Conservation (phyloP, 2,797 vertebrate genomes). For the Myotis pilosus region DNA sequence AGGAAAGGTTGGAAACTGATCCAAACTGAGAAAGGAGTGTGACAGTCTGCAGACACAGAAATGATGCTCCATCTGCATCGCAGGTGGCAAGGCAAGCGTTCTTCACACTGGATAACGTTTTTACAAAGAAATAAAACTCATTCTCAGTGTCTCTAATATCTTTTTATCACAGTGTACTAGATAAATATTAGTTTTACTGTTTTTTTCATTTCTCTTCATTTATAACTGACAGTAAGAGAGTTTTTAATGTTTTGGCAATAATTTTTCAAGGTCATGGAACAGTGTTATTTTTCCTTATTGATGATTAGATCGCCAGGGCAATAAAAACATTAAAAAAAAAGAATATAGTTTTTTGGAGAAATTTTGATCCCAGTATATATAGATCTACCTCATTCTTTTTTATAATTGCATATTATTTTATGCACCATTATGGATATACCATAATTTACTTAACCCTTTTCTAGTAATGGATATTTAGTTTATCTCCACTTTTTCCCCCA, state of each 20-base stretch:
- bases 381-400: neutral
- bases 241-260: slow-evolving; percentile 12
- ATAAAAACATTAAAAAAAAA: neutral
- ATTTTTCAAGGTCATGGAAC: slow-evolving; percentile 29
- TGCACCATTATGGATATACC: neutral
- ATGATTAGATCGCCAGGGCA: neutral
- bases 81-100: accelerated
- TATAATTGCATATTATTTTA: neutral
- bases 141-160: neutral
- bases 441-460: neutral
- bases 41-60: neutral
- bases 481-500: neutral
- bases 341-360: neutral
- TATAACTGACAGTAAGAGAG: neutral
- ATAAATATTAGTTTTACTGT: neutral
- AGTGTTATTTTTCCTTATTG: neutral
- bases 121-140: neutral
- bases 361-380: slow-evolving; percentile 1
- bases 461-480: neutral
- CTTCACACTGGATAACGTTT: neutral
- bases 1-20: neutral
- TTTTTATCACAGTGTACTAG: neutral
- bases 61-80: neutral
- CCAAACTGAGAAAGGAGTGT: neutral
- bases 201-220: slow-evolving; percentile 39